Conservation (phyloP, 1,140 invertebrate species). For the Diabrotica undecimpunctata region DNA sequence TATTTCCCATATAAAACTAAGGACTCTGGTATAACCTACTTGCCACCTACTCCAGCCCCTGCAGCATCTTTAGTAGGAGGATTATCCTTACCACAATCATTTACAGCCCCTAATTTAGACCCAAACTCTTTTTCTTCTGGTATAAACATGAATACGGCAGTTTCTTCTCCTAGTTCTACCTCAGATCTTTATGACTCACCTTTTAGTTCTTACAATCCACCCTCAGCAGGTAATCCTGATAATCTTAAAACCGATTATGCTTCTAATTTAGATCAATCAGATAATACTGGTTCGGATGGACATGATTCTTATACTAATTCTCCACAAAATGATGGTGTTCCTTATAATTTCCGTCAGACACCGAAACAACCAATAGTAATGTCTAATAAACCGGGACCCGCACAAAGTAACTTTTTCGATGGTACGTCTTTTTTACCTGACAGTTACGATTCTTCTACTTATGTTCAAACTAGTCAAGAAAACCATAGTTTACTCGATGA, state of each 20-base stretch:
- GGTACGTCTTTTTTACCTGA: neutral
- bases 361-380: neutral
- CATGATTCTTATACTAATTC: conserved; percentile 9
- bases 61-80: neutral
- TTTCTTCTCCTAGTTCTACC: conserved; percentile 3
- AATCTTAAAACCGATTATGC: conserved; percentile 18
- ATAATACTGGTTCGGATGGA: conserved; percentile 9
- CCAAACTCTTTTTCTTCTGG: neutral
- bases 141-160: too few relatives aligned
- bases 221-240: conserved; percentile 2
- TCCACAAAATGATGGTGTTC: conserved; percentile 8
- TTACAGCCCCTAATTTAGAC: neutral
- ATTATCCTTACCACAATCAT: conserved; percentile 10
- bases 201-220: conserved; percentile 41
- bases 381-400: neutral
- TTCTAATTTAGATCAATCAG: conserved; percentile 5
- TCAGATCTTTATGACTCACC: conserved; percentile 34
- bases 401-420: neutral
- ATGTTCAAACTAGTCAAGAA: conserved; percentile 13
- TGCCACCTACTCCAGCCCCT: conserved; percentile 15
- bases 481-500: conserved; percentile 27
- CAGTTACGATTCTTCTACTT: too few relatives aligned
- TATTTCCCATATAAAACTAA: conserved; percentile 35
- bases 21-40: conserved; percentile 18
- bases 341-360: conserved; percentile 10